phyloP scores from a whole-genome alignment of 1,140 invertebrate species.

The Centruroides sculpturatus region DNA sequence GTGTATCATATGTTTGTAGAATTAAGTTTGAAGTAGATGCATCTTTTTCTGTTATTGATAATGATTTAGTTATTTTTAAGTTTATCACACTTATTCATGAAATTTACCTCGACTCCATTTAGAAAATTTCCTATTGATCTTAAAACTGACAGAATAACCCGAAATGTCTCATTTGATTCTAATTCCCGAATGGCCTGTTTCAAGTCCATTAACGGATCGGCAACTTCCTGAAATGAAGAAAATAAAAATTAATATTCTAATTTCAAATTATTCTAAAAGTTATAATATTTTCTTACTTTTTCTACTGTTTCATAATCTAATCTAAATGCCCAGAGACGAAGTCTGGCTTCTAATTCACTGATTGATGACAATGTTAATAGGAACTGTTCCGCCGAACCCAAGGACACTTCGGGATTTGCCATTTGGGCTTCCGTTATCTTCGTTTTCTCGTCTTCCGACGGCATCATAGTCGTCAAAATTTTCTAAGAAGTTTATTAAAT shows the following conservation, averaged over 20 bases:
- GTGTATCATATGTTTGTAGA: too few relatives aligned
- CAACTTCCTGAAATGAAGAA: constrained; percentile 59
- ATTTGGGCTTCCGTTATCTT: constrained; percentile 92
- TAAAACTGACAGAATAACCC: constrained; percentile 79
- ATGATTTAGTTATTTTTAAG: not conserved
- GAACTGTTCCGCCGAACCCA: constrained; percentile 97
- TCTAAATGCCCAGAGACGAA: constrained; percentile 92
- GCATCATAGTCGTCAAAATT: constrained; percentile 84
- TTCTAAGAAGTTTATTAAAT: constrained; percentile 41
- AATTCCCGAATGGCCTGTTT: constrained; percentile 89
- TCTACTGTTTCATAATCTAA: constrained; percentile 94
- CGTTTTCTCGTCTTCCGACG: constrained; percentile 87
- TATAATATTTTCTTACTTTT: constrained; percentile 41
- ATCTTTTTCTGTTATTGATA: too few relatives aligned
- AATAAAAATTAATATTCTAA: not conserved
- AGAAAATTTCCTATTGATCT: constrained; percentile 93
- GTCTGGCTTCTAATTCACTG: constrained; percentile 79
- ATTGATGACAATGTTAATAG: constrained; percentile 89
- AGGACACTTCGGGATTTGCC: constrained; percentile 81
- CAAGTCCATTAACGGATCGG: constrained; percentile 94
- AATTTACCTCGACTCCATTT: constrained; percentile 68
- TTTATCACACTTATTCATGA: not conserved
- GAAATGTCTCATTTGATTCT: constrained; percentile 82
- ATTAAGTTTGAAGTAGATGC: too few relatives aligned
- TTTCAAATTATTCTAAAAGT: too few relatives aligned